Base-by-base conservation (phyloP, 2,113 vertebrate genomes). In the Pelodiscus sinensis region DNA sequence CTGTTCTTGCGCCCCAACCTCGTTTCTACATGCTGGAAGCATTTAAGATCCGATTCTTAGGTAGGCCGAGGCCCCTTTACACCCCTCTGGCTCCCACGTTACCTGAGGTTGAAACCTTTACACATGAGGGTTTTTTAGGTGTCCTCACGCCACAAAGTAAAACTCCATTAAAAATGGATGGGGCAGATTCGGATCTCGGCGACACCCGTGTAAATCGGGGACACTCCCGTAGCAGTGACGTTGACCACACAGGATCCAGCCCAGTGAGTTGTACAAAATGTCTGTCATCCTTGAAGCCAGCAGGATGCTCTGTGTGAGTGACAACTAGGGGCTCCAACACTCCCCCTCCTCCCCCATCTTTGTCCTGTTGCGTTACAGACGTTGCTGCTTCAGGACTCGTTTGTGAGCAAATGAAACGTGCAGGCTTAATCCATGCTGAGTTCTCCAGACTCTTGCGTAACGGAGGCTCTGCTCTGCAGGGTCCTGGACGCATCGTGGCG, bases 401-500 rank as follows among this genome's bases (percentile, higher is more conserved):
- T 50, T 77, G 73, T 50, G 31, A 54, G 60, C 0, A 1, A 13
- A 16, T 82, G 88, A 1, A 73, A 13, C 7, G 13, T 22, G 12
- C 13, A 19, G 55, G 9, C 57, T 52, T 51, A 77, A 24, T 8
- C 16, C 0, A 1, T 38, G 27, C 84, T 73, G 4, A 2, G 27
- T 25, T 58, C 0, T 0, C 1, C 57, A 44, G 0, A 0, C 58
- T 58, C 79, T 84, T 96, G 77, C 62, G 44, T 62, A 55, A 18
- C 31, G 79, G 82, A 31, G 38, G 2, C 58, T 62, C 12, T 71
- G 9, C 65, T 35, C 16, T 35, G 16, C 44, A 68, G 50, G 25
- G 7, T 0, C 25, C 11, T 1, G 0, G 1, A n/a, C 82, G 73
- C 1, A 1, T 4, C 0, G 35, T 44, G 10, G 71, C 4, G 44